Conservation (phyloP, 2,888 invertebrate genomes). For the Apodemia mormo region DNA sequence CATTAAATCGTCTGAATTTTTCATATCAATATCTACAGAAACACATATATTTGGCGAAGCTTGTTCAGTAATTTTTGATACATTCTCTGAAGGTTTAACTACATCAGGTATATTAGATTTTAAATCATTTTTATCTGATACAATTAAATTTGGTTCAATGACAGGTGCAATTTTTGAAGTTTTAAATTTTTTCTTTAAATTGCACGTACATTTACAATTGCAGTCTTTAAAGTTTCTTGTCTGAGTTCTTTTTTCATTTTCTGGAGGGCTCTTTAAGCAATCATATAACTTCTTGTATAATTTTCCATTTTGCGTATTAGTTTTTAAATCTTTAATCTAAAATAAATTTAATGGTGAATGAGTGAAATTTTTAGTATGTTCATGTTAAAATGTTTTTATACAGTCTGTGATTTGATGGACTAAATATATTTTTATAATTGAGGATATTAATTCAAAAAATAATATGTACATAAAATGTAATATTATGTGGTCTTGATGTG, state of each 20-base stretch:
- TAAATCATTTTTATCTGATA: conserved; percentile 9
- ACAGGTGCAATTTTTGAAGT: conserved; percentile 37
- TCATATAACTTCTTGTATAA: conserved; percentile 60
- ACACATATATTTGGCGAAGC: conserved; percentile 36
- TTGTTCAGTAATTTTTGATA: conserved; percentile 12
- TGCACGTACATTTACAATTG: conserved; percentile 58
- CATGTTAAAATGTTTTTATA: no score
- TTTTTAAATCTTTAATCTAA: conserved; percentile 66
- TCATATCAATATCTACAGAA: conserved; percentile 47
- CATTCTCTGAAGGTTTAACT: not conserved
- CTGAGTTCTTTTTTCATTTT: conserved; percentile 63
- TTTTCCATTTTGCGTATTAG: conserved; percentile 60
- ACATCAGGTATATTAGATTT: not conserved
- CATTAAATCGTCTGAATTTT: conserved; percentile 63
- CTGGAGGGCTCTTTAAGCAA: conserved; percentile 54
- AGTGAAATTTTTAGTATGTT: not conserved
- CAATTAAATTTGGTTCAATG: conserved; percentile 25
- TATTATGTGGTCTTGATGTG: no score
- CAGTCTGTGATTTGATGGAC: no score
- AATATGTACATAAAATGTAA: no score
- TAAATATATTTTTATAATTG: no score
- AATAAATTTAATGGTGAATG: conserved; percentile 29
- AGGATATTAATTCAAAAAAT: no score
- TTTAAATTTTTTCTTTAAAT: conserved; percentile 52
- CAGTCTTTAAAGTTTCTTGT: conserved; percentile 47